Conservation (phyloP, 2,888 invertebrate species). For the Ischnura elegans region DNA sequence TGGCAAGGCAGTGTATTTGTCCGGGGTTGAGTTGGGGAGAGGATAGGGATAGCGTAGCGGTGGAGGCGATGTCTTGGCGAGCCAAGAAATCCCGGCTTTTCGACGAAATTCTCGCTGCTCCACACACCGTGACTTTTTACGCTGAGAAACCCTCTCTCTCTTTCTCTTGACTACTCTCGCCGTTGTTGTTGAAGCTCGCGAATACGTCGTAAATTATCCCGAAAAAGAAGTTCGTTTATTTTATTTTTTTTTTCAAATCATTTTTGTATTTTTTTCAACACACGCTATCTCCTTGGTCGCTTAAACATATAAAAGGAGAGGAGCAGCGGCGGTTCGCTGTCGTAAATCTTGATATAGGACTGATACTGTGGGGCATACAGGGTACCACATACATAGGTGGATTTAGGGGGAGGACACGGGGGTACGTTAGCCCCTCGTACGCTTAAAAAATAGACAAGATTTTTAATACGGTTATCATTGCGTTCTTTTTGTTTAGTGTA, state of each 20-base stretch:
- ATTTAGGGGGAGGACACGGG: no score
- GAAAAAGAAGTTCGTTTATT: neutral
- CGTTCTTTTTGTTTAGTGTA: no score
- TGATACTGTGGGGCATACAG: no score
- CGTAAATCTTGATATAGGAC: neutral
- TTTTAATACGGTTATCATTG: no score
- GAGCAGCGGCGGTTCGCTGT: neutral
- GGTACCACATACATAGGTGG: no score
- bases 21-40: neutral
- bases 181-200: neutral
- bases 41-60: neutral
- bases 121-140: neutral
- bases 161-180: neutral
- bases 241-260: neutral
- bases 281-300: neutral
- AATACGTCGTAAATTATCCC: neutral
- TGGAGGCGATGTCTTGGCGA: neutral
- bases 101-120: neutral
- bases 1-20: no score
- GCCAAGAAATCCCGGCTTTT: conserved; percentile 1
- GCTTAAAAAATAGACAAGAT: no score
- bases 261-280: neutral
- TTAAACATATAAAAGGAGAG: neutral
- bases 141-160: neutral
- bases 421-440: no score